A percentile compares a stretch with the other conserved stretches of the same genome.
These are phyloP conservation scores for Diplolepis rosae DNA, from an alignment of 2,888 invertebrate species.

Conservation along the genomic window DNA sequence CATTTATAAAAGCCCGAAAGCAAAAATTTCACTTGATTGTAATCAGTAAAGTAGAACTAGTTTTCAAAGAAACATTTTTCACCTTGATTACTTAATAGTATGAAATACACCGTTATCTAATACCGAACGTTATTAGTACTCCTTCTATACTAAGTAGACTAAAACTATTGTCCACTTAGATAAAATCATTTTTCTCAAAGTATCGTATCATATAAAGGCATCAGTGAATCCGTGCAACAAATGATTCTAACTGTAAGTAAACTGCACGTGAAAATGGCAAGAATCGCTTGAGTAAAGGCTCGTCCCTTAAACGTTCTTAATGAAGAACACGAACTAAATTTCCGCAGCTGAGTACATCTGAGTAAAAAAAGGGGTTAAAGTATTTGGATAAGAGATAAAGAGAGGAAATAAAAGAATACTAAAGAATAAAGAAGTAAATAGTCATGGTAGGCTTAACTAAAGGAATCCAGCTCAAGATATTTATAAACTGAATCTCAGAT, in stretches of 20 bases:
- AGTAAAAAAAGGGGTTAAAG: not conserved
- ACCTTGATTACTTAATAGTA: not conserved
- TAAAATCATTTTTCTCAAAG: not conserved
- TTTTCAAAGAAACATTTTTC: not conserved
- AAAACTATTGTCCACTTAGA: not conserved
- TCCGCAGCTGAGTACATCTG: not conserved
- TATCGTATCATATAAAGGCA: not conserved
- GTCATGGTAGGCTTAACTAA: conserved; percentile 55
- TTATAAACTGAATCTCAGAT: conserved; percentile 50
- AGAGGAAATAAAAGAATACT: conserved; percentile 32
- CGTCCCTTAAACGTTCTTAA: not conserved
- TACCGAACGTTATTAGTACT: not conserved
- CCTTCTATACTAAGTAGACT: too few relatives aligned
- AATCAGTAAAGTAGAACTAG: not conserved
- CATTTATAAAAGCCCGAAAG: not conserved
- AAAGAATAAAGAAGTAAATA: conserved; percentile 41
- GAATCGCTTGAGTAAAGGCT: not conserved
- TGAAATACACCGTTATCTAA: conserved; percentile 7
- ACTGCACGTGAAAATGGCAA: not conserved
- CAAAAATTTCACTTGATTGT: not conserved
- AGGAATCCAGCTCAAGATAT: conserved; percentile 55
- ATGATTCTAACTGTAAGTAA: not conserved
- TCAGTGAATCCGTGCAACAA: not conserved
- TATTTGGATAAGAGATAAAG: conserved; percentile 32
- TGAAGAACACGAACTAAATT: not conserved